Evolutionary conservation across 2,888 invertebrate species (phyloP), one percentile per base, ranked within the genome.

Genomic region (Mycalesis mineus): DNA sequence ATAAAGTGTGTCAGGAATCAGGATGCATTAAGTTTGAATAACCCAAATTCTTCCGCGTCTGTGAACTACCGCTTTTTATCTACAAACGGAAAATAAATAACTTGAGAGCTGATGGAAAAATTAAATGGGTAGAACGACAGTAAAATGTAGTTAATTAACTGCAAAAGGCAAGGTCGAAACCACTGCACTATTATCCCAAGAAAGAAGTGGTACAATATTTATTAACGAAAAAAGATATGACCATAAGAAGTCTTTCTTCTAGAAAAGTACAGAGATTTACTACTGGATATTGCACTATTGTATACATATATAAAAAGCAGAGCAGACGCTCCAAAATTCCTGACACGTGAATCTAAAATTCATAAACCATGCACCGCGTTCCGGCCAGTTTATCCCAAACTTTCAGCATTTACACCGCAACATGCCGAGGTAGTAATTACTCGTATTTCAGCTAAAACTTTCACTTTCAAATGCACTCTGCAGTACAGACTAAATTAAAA

Each of bases 11-110:
- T 52, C 42, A 42, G 42, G 42, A 36, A 55, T 52, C 42, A 42
- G 42, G 42, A 36, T 52, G 42, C 49, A 51, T 45, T 36, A 45
- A 53, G 58, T 61, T 63, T 59, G 57, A 45, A 61, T 59, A 61
- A 57, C 61, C 61, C 44, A 47, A 54, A 55, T 63, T 55, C 57
- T 53, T 52, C 37, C 45, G 44, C 31, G 9, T 36, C 49, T 45
- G 45, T 55, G 55, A 55, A 39, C 59, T 41, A 51, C 44, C 41
- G 29, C n/a, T 15, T 60, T 56, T 53, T 49, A 59, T 64, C 28
- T 8, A 15, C n/a, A n/a, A 5, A 42, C 8, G 15, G 33, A 17
- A 33, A 31, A 29, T 31, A 28, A 42, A 14, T 15, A 31, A 6
- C 9, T 6, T 15, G 2, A 47, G 47, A 47, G 47, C 15, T 1